phyloP scores from a whole-genome alignment of 1,140 invertebrate species.

The Oryctes rhinoceros region DNA sequence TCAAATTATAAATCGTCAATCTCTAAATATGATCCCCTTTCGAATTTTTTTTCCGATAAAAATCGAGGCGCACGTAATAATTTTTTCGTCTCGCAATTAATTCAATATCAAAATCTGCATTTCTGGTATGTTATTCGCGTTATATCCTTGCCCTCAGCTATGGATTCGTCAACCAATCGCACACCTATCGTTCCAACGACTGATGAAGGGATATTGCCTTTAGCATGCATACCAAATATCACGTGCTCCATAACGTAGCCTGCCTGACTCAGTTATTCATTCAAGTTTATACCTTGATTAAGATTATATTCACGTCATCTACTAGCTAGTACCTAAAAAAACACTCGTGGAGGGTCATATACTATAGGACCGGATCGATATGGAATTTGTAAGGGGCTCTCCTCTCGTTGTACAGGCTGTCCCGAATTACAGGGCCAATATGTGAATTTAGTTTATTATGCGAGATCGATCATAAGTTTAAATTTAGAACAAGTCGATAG shows the following conservation, averaged over 20 bases:
- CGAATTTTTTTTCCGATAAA: too few relatives aligned
- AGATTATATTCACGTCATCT: conserved; percentile 4
- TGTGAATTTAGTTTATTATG: too few relatives aligned
- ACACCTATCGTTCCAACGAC: background rate
- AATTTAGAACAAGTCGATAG: too few relatives aligned
- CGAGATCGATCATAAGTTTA: too few relatives aligned
- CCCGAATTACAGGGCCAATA: too few relatives aligned
- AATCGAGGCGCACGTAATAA: too few relatives aligned
- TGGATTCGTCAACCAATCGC: background rate
- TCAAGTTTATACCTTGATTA: conserved; percentile 10
- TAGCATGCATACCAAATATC: conserved; percentile 1
- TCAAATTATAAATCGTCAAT: too few relatives aligned
- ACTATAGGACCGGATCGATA: background rate
- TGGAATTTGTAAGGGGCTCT: too few relatives aligned
- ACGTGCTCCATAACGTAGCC: conserved; percentile 7
- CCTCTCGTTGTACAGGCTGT: too few relatives aligned
- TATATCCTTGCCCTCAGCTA: background rate
- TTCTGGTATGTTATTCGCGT: conserved; percentile 1
- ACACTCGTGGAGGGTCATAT: background rate
- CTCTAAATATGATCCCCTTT: too few relatives aligned
- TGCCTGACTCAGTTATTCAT: background rate
- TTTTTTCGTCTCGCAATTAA: background rate
- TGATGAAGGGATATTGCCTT: conserved; percentile 9
- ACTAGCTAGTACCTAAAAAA: conserved; percentile 2
- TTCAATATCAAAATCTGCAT: conserved; percentile 7